A percentile compares a stretch with the other conserved stretches of the same genome.
These are phyloP conservation scores for Dryocosmus kuriphilus DNA, from an alignment of 2,888 invertebrate species.

Conservation along the genomic window DNA sequence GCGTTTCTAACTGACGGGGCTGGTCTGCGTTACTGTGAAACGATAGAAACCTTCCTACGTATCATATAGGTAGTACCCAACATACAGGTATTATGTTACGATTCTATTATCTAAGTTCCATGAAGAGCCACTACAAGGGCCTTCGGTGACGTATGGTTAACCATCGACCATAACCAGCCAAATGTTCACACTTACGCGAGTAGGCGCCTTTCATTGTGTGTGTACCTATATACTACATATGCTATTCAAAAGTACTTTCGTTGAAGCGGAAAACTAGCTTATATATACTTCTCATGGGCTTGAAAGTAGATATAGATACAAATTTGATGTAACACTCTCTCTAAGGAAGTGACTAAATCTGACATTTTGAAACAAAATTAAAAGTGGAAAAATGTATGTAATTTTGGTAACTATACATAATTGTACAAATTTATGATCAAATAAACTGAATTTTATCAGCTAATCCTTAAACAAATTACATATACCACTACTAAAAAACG, in stretches of 20 bases:
- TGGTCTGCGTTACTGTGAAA: slow-evolving; percentile 40
- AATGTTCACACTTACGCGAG: slow-evolving; percentile 63
- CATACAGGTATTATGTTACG: slow-evolving; percentile 66
- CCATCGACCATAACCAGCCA: slow-evolving; percentile 69
- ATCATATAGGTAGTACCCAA: slow-evolving; percentile 2
- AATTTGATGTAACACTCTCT: not conserved
- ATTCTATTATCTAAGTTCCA: slow-evolving; percentile 67
- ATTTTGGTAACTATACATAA: not conserved
- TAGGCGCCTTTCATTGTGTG: not conserved
- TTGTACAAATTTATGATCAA: no score
- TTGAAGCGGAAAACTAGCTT: not conserved
- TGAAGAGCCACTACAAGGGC: slow-evolving; percentile 61
- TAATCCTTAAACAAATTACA: no score
- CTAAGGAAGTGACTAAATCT: not conserved
- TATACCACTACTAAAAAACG: no score
- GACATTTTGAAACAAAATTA: not conserved
- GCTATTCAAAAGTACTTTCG: not conserved
- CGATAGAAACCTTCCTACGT: slow-evolving; percentile 17
- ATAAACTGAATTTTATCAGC: no score
- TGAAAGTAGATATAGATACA: not conserved
- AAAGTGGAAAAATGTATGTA: not conserved
- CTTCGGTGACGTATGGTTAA: slow-evolving; percentile 68
- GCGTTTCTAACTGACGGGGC: slow-evolving; percentile 57
- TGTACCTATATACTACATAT: not conserved
- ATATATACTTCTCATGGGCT: not conserved